Base-by-base conservation (phyloP, 2,888 invertebrate genomes). In the Ectropis crepuscularia region DNA sequence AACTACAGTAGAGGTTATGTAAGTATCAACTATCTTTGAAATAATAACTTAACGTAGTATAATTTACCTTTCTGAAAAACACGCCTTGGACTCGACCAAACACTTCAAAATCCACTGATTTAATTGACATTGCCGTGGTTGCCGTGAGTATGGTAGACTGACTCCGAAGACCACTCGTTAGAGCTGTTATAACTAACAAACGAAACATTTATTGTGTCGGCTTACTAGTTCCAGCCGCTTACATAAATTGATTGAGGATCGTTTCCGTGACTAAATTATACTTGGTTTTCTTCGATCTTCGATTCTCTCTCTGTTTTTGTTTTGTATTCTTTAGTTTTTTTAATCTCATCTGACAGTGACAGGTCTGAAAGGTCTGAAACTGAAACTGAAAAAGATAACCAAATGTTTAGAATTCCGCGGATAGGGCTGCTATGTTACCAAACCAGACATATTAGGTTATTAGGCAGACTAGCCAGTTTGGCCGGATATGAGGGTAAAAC, bases 81-180 rank as follows among this genome's bases (percentile, higher is more conserved):
- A 95, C 95, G 70, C 94, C 94, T 89, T 95, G 95, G 0, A 95
- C 95, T 68, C 84, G 80, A 47, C 95, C 95, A 75, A 86, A 95
- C 42, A 95, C 93, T 85, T 95, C 95, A 76, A 95, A 95, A 80
- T 95, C 94, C 11, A 89, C 75, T 41, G 87, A 81, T 75, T 76
- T 79, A 6, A 84, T 48, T 38, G 75, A 64, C 87, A 86, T 86
- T 41, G 77, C 65, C 42, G 74, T 68, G 28, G 51, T 48, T 9
- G 78, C 63, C 42, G 74, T 67, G 45, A 63, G 16, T 36, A 75
- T 68, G 53, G 69, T 71, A 65, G 71, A 75, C 53, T 70, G 70
- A 28, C 70, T 65, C 63, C 72, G 79, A 8, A 86, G 62, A 71
- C 73, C 70, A 75, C 74, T 76, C 28, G 80, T 61, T 39, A 84